These are phyloP conservation scores for Fratercula arctica DNA, from an alignment of 2,797 vertebrate species.

Conservation along the genomic window DNA sequence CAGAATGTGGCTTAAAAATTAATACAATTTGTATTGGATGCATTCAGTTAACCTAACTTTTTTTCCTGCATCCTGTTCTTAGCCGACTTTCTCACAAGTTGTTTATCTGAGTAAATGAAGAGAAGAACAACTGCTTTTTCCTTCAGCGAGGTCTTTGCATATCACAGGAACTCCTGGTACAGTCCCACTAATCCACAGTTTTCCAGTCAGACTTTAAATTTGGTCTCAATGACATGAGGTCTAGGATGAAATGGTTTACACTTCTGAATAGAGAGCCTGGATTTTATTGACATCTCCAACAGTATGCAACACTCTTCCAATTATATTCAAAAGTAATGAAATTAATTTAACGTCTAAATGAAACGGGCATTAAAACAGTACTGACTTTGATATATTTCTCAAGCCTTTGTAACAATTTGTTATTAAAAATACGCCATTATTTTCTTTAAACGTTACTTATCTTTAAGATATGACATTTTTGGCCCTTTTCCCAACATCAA, in stretches of 20 bases:
- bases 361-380: neutral
- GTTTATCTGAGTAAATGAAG: neutral
- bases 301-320: neutral
- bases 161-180: neutral
- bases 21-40: neutral
- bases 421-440: constrained; percentile 3
- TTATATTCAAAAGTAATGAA: neutral
- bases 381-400: neutral
- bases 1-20: neutral
- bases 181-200: neutral
- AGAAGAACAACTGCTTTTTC: neutral
- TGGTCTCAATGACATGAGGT: neutral
- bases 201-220: neutral
- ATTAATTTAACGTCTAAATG: neutral
- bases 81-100: neutral
- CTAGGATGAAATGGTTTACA: neutral
- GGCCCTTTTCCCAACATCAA: neutral
- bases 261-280: neutral
- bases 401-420: neutral
- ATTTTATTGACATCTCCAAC: neutral
- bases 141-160: neutral
- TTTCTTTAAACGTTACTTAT: constrained; percentile 32
- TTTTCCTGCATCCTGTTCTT: neutral
- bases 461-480: constrained; percentile 7
- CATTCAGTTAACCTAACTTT: neutral